Evolutionary conservation across 2,888 invertebrate genomes (phyloP).

Genomic region (Coenonympha arcania): DNA sequence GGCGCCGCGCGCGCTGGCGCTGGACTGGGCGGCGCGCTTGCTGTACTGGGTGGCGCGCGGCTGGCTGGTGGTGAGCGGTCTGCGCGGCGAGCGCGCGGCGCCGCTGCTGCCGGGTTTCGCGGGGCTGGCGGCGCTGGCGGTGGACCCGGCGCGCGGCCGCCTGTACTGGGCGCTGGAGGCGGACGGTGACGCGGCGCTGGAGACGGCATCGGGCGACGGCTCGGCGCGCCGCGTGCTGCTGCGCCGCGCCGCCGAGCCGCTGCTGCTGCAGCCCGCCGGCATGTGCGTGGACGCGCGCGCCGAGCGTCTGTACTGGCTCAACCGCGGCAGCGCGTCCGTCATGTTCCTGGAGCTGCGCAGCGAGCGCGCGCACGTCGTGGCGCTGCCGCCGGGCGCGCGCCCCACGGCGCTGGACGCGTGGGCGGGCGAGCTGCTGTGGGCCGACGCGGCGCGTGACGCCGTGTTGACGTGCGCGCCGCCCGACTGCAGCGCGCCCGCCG

Average conservation of each 20-base stretch:
- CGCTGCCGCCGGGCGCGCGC: constrained; percentile 49
- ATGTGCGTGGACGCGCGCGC: constrained; percentile 75
- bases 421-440: constrained; percentile 78
- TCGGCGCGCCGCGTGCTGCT: constrained; percentile 52
- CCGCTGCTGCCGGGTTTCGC: constrained; percentile 53
- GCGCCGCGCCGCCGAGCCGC: constrained; percentile 35
- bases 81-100: constrained; percentile 81
- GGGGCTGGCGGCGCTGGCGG: constrained; percentile 70
- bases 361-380: constrained; percentile 1
- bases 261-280: constrained; percentile 60
- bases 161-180: constrained; percentile 74
- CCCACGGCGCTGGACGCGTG: constrained; percentile 80
- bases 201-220: constrained; percentile 80
- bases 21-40: constrained; percentile 86
- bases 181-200: constrained; percentile 63
- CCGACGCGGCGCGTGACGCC: constrained; percentile 73
- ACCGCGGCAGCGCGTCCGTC: constrained; percentile 59
- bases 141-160: constrained; percentile 58
- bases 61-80: constrained; percentile 79
- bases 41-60: constrained; percentile 78
- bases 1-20: constrained; percentile 80
- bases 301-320: constrained; percentile 80
- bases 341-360: constrained; percentile 74
- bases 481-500: constrained; percentile 45
- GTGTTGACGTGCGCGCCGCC: constrained; percentile 77